phyloP scores from a whole-genome alignment of 30 jellyfish, hydroid and myxozoan genomes.

The Phacellophora camtschatica region DNA sequence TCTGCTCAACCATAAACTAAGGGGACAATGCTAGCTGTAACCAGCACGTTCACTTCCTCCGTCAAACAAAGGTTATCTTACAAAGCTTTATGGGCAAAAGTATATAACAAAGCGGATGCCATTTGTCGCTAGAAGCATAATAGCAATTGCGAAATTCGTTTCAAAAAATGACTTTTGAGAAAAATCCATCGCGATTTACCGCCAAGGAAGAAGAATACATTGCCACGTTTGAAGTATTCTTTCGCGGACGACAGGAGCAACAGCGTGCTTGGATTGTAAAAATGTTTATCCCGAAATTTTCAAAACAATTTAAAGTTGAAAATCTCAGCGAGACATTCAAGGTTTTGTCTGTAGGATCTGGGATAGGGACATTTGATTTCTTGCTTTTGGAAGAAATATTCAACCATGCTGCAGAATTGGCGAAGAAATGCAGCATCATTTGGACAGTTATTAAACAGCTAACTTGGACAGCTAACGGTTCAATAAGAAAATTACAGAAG shows the following conservation, averaged over 20 bases:
- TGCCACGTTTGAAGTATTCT: background rate
- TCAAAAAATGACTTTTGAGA: too few species aligned
- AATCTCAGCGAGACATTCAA: background rate
- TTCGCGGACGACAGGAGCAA: background rate
- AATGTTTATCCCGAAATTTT: background rate
- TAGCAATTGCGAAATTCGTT: too few species aligned
- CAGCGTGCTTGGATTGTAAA: background rate
- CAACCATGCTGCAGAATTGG: background rate
- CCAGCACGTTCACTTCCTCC: too few species aligned
- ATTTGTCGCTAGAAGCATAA: too few species aligned
- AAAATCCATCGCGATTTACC: background rate
- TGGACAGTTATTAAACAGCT: background rate
- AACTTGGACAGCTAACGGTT: background rate
- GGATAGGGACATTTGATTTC: background rate
- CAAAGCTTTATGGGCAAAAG: too few species aligned
- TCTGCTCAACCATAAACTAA: too few species aligned
- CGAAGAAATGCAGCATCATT: background rate
- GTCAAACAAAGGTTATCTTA: too few species aligned
- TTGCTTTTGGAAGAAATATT: background rate
- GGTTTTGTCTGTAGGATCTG: slow-evolving; percentile 4
- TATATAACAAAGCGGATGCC: too few species aligned
- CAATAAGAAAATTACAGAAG: background rate
- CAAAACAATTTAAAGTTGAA: background rate
- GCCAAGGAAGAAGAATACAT: background rate
- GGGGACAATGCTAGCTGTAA: too few species aligned